Base-by-base conservation (phyloP, 2,888 invertebrate genomes). In the Slavum lentiscoides region DNA sequence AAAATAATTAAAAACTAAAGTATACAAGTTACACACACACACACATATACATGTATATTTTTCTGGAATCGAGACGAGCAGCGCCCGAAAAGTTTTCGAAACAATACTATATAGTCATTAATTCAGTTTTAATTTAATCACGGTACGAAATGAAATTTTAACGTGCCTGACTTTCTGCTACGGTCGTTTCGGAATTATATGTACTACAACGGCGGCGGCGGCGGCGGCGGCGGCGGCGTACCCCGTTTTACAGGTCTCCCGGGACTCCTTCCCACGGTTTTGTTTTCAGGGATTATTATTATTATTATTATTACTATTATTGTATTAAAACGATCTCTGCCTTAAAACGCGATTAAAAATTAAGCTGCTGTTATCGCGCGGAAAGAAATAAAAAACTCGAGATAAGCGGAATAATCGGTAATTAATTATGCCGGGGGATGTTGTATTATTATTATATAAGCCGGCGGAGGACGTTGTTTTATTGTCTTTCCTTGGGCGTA, bases 51-150 rank as follows among this genome's bases (percentile, higher is more conserved):
- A 11, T 43, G 7, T 43, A 11, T 43, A 11, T 43, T 7, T 43
- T 7, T 43, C 4, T 7, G 43, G 7, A 11, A 11, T 7, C 9
- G 43, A 43, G 43, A 11, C 9, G 11, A 11, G 43, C 9, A 43
- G 43, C 43, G 43, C 7, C 43, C 43, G 43, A 11, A 43, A 43
- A 43, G 43, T 43, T 43, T 30, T 30, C 43, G 43, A 43, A 43
- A 43, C 43, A 43, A 43, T 11, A 30, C 30, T 4, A 30, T 30
- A 30, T 4, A 30, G 30, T 30, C 30, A 30, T 30, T 80, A 80
- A 80, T 80, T 80, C 70, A 80, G 77, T 80, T 80, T 80, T 80
- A 80, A 80, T 80, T 80, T 80, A 80, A 80, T 80, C 77, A 70
- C 70, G 64, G 64, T 39, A 55, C 58, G 77, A 80, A 80, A 80